These are phyloP conservation scores for Lathamus discolor DNA, from an alignment of 2,113 vertebrate genomes.

Conservation along the genomic window DNA sequence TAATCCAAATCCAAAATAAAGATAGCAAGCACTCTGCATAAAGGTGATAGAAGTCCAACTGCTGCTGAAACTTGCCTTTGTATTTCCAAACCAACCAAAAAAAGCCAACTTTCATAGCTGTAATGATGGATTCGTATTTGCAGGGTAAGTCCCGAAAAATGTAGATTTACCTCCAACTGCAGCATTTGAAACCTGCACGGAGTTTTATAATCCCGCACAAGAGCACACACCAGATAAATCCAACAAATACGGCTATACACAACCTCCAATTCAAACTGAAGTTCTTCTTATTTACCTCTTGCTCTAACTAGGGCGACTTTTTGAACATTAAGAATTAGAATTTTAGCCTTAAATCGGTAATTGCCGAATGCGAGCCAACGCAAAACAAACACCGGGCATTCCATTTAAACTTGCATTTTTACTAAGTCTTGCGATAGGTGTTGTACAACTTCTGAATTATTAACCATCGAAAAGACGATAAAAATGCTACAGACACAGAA, in stretches of 20 bases:
- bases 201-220: constrained; percentile 4
- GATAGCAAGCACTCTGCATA: neutral
- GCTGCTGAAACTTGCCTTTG: neutral
- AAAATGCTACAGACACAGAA: neutral
- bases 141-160: neutral
- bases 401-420: constrained; percentile 52
- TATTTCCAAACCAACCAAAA: neutral
- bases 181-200: neutral
- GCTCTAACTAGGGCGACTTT: constrained; percentile 24
- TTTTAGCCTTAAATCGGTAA: neutral
- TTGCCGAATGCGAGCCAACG: neutral
- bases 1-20: constrained; percentile 17
- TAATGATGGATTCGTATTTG: neutral
- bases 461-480: neutral
- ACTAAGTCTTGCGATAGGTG: constrained; percentile 2
- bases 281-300: constrained; percentile 46
- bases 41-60: neutral
- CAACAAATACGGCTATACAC: constrained; percentile 52
- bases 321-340: neutral
- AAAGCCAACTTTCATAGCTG: neutral
- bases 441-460: constrained; percentile 23
- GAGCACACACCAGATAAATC: neutral
- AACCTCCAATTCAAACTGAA: constrained; percentile 2
- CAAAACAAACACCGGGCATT: neutral
- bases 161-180: neutral